phyloP scores from a whole-genome alignment of 2,797 vertebrate genomes.

The Melanotaenia nigrans region DNA sequence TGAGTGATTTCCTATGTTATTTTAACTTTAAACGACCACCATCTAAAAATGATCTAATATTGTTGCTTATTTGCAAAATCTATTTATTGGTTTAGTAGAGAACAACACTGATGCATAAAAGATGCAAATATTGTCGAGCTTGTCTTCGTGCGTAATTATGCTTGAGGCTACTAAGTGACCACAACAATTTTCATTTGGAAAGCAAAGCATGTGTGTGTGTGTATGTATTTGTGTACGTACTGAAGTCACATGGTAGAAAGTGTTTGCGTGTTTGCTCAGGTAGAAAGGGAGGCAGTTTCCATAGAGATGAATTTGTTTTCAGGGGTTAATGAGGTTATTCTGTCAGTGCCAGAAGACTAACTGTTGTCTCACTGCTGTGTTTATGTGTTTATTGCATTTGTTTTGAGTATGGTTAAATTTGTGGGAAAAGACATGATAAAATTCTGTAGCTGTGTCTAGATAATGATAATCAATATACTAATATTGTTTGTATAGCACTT shows the following conservation, averaged over 20 bases:
- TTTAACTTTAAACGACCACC: not conserved
- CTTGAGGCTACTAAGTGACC: not conserved
- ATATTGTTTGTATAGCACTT: not conserved
- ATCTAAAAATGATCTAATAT: not conserved
- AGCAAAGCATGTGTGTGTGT: conserved; percentile 12
- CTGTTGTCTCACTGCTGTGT: not conserved
- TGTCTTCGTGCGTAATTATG: not conserved
- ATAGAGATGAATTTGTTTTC: conserved; percentile 5
- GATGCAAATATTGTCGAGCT: conserved; percentile 15
- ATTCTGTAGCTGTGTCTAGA: not conserved
- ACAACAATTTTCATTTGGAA: conserved; percentile 16
- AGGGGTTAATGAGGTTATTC: conserved; percentile 5
- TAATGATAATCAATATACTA: not conserved
- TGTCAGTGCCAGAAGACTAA: conserved; percentile 25
- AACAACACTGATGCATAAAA: not conserved
- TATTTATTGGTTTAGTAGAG: not conserved
- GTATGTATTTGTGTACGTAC: not conserved
- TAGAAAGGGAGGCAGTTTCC: conserved; percentile 12
- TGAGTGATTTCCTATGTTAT: not conserved
- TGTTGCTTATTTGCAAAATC: not conserved
- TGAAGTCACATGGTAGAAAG: not conserved
- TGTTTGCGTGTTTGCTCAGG: not conserved
- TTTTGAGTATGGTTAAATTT: not conserved
- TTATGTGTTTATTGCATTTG: not conserved
- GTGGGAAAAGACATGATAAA: not conserved